phyloP scores from a whole-genome alignment of 1,140 invertebrate genomes.

The Sipha flava region DNA sequence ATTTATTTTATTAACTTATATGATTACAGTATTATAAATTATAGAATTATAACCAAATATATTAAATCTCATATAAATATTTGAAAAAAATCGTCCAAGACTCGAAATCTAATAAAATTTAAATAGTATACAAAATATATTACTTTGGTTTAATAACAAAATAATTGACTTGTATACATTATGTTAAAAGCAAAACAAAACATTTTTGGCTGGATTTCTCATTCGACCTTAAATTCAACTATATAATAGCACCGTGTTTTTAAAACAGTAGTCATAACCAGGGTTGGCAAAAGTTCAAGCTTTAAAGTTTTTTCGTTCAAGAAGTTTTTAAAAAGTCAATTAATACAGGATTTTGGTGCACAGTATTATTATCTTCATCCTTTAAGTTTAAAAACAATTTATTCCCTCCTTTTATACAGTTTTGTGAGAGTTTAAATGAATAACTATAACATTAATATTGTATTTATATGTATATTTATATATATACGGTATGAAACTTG shows the following conservation, averaged over 20 bases:
- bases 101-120: too few species aligned
- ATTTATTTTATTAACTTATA: too few species aligned
- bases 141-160: not conserved
- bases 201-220: not conserved
- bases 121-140: too few species aligned
- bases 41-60: too few species aligned
- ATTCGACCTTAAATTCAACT: not conserved
- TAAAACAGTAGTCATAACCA: not conserved
- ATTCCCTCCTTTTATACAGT: not conserved
- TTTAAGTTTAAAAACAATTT: not conserved
- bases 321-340: constrained; percentile 10
- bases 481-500: too few species aligned
- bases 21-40: too few species aligned
- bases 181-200: not conserved
- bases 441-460: too few species aligned
- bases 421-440: not conserved
- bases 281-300: constrained; percentile 1
- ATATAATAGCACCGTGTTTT: not conserved
- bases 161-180: constrained; percentile 10
- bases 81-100: too few species aligned
- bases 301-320: not conserved
- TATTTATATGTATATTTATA: too few species aligned
- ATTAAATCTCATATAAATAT: too few species aligned
- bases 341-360: not conserved
- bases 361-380: not conserved